Evolutionary conservation across 2,797 vertebrate genomes (phyloP).

Genomic region (Darevskia mixta): DNA sequence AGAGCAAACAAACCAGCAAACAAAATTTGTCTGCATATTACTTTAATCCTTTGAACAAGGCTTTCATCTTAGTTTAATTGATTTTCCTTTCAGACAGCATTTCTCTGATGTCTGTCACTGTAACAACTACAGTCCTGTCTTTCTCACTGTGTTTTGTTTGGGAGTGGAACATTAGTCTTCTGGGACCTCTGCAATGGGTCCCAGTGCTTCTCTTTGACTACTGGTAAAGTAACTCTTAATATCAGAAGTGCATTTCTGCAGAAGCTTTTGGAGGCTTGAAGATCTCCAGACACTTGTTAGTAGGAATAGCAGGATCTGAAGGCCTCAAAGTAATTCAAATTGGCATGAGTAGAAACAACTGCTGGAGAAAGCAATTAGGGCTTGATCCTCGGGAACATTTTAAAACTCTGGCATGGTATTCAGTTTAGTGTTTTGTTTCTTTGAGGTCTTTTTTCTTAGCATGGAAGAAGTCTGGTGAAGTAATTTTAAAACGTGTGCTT

Average conservation of each 20-base stretch:
- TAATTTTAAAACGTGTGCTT: neutral
- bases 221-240: constrained; percentile 30
- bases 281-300: constrained; percentile 44
- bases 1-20: neutral
- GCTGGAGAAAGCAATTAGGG: constrained; percentile 18
- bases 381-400: neutral
- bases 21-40: neutral
- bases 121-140: constrained; percentile 1
- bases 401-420: constrained; percentile 7
- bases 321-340: constrained; percentile 34
- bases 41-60: constrained; percentile 2
- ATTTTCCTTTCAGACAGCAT: constrained; percentile 14
- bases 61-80: constrained; percentile 24
- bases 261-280: constrained; percentile 16
- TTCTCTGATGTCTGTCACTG: constrained; percentile 8
- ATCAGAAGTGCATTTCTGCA: constrained; percentile 28
- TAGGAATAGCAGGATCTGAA: constrained; percentile 18
- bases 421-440: neutral
- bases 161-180: neutral
- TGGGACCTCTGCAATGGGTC: constrained; percentile 1
- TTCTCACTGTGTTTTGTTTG: constrained; percentile 7
- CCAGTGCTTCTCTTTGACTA: constrained; percentile 9
- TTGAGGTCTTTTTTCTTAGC: neutral
- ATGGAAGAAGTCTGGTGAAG: neutral
- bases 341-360: constrained; percentile 21